Conservation (phyloP, 2,113 vertebrate species). For the Turnix velox region DNA sequence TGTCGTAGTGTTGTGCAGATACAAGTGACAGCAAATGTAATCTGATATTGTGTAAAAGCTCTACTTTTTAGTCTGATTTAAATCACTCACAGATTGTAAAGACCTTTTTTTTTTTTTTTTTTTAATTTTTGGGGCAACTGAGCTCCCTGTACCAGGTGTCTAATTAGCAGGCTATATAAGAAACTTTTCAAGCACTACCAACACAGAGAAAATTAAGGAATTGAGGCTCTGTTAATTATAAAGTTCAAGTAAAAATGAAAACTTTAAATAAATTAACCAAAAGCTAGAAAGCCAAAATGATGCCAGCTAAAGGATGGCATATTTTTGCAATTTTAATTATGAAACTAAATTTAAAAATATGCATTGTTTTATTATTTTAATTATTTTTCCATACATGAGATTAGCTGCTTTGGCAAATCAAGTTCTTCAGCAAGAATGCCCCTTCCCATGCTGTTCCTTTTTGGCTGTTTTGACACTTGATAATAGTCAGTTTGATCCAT, state of each 20-base stretch:
- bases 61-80: neutral
- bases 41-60: slow-evolving; percentile 6
- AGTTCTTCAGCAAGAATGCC: neutral
- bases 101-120: neutral
- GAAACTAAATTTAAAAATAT: neutral
- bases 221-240: neutral
- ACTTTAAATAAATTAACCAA: neutral
- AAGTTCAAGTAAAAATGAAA: neutral
- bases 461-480: neutral
- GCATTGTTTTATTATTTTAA: neutral
- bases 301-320: neutral
- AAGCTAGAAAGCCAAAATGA: neutral
- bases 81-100: slow-evolving; percentile 16
- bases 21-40: slow-evolving; percentile 14
- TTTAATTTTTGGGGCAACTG: neutral
- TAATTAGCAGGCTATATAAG: neutral
- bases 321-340: neutral
- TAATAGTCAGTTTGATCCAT: neutral
- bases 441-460: neutral
- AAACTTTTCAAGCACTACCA: neutral
- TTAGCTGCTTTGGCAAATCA: neutral
- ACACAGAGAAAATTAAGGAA: neutral
- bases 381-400: neutral
- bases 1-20: neutral
- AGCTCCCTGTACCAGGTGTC: neutral